Base-by-base conservation (phyloP, 2,113 vertebrate species). In the Cyanoliseus patagonus region DNA sequence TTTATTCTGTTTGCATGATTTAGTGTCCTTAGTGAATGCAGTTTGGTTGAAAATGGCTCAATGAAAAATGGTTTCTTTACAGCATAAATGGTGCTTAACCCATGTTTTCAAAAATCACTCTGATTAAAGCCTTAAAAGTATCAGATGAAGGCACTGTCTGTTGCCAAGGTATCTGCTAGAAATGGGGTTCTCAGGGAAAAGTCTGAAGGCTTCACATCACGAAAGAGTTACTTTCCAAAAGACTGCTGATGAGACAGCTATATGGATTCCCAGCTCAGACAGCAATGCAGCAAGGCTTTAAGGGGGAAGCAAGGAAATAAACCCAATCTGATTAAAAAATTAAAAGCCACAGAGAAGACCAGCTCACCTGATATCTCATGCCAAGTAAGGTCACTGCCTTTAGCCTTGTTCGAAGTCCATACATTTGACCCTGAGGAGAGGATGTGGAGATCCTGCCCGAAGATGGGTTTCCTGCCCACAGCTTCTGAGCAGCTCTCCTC, bases 51-150 rank as follows among this genome's bases (percentile, higher is more conserved):
- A 96, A 96, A 94, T 44, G 59, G 88, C 73, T 90, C 78, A 87
- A 86, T 89, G 83, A 96, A 92, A 93, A 94, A 94, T 95, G 72
- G 81, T 87, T 97, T 94, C 94, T 95, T 95, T 92, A 79, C 62
- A 95, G 47, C 86, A 79, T 74, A 84, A 57, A 94, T 81, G 74
- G 69, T 81, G 52, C 62, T 93, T 97, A 94, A 96, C 95, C 94
- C 86, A 10, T 92, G 95, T 83, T 96, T 92, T 95, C 68, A 96
- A 81, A 93, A 96, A 86, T 88, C 42, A 20, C 83, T 94, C 93
- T 94, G 88, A 96, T 95, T 97, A 93, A 92, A 92, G 61, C 83
- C 94, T 95, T 93, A 90, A 92, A 95, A 95, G 90, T 88, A 86
- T 83, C 41, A 86, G 73, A 86, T 23, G 68, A 86, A 94, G 86